Evolutionary conservation across 2,888 invertebrate genomes (phyloP).

Genomic region (Andrena dorsata): DNA sequence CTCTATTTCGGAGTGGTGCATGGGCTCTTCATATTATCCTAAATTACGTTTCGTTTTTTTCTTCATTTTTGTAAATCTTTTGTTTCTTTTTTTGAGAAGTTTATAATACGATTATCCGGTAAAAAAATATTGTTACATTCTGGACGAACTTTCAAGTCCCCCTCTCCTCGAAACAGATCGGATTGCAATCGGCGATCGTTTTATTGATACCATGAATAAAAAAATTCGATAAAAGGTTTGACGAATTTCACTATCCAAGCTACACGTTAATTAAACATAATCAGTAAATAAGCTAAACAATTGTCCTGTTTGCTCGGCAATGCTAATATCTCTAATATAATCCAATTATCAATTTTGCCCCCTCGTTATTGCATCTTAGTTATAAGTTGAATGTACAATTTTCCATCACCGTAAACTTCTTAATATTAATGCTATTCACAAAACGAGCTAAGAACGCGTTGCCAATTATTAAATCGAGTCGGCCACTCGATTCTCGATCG

Average conservation of each 20-base stretch:
- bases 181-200: neutral
- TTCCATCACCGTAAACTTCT: neutral
- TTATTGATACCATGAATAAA: neutral
- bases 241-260: neutral
- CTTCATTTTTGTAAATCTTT: neutral
- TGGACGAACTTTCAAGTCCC: conserved; percentile 44
- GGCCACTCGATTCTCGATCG: neutral
- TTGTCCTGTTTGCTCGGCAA: neutral
- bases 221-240: neutral
- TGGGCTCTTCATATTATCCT: conserved; percentile 32
- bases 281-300: neutral
- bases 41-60: conserved; percentile 4
- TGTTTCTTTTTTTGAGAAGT: conserved; percentile 4
- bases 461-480: neutral
- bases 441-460: conserved; percentile 4
- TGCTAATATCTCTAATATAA: conserved; percentile 11
- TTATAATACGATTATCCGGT: conserved; percentile 29
- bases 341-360: conserved; percentile 12
- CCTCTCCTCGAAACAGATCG: neutral
- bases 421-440: conserved; percentile 7
- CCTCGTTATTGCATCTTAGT: conserved; percentile 35
- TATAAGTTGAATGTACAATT: conserved; percentile 1
- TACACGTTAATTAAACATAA: neutral
- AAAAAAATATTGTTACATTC: conserved; percentile 35
- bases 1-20: conserved; percentile 57